Base-by-base conservation (phyloP, 2,888 invertebrate genomes). In the Nomada goodeniana region DNA sequence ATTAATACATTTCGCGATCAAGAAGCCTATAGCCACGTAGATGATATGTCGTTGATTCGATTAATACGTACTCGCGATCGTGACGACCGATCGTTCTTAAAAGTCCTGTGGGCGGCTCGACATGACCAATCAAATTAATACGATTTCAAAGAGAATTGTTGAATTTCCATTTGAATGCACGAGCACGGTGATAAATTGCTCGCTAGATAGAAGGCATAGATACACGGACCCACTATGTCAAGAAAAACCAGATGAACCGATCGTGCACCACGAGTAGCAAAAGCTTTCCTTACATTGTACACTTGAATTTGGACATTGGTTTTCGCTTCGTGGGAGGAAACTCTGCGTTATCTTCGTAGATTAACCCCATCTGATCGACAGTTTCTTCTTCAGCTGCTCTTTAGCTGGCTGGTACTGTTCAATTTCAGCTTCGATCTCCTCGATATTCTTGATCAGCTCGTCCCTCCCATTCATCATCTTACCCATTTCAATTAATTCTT, bases 401-500 rank as follows among this genome's bases (percentile, higher is more conserved):
- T 65, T 74, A 61, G 47, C 59, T 15, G 44, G 59, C 10, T 26
- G 59, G 69, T 67, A 65, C 42, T 60, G 64, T 42, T 67, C 60
- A 20, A 89, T 77, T 65, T 85, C 73, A 3, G 18, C 50, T 36
- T 86, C 65, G 26, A 86, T 70, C 29, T 44, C 20, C 44, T 69
- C 67, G 60, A 88, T 86, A 36, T 84, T 81, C 50, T 64, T 20
- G 50, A 67, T 85, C 67, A 89, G 65, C n/a, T 77, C 69, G 47
- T 86, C 77, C 47, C 83, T 83, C 65, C 15, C 55, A 59, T 72
- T 80, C 78, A 84, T 84, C 53, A 63, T 85, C 60, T 64, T 82
- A 71, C 91, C 90, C 91, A 89, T 91, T 71, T 89, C 86, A 5
- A 81, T 74, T 52, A 88, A 61, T 65, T 80, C 80, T 42, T 85